Base-by-base conservation (phyloP, 2,113 vertebrate genomes). In the Urocitellus parryii region DNA sequence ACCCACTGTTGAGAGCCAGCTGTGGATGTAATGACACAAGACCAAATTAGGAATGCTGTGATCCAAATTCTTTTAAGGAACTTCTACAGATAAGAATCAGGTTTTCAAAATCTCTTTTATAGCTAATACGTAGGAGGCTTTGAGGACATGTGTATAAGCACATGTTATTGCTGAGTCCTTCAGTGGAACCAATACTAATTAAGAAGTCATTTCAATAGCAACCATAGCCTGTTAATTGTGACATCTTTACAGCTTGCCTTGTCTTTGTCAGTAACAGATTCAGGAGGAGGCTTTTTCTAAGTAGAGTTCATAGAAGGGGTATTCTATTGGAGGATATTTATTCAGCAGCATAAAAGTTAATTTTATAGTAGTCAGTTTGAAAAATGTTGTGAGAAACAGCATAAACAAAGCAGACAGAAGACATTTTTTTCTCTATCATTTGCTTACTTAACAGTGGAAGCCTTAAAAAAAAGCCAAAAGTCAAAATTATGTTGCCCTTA, bases 11-110 rank as follows among this genome's bases (percentile, higher is more conserved):
- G 48, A 67, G 34, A 94, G 45, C 51, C 58, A 72, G 74, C 73
- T 58, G 1, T 86, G 11, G 37, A 84, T 17, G 24, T 81, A 68
- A 37, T 93, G 74, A 91, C 48, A 88, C 1, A 88, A 88, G 84
- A 68, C 45, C 80, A 98, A 58, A 78, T 90, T 92, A 95, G 87
- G 92, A 93, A 39, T 56, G 39, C 80, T 29, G 65, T 70, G 83
- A 76, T 90, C n/a, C 88, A 63, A n/a, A 84, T 85, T 96, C 76
- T 95, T 94, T 79, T 72, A 67, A 86, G 39, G 29, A 51, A 45
- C 51, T 91, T 61, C 53, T 78, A 51, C 53, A 94, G 74, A 92
- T 90, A 63, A 39, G 85, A 70, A 80, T 94, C 58, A 48, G 27
- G 20, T 92, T 88, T 89, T 94, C 6, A 65, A 81, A 88, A 63